Evolutionary conservation across 2,888 invertebrate species (phyloP), one percentile per base, ranked within the genome.

Genomic region (Creontiades dilutus): DNA sequence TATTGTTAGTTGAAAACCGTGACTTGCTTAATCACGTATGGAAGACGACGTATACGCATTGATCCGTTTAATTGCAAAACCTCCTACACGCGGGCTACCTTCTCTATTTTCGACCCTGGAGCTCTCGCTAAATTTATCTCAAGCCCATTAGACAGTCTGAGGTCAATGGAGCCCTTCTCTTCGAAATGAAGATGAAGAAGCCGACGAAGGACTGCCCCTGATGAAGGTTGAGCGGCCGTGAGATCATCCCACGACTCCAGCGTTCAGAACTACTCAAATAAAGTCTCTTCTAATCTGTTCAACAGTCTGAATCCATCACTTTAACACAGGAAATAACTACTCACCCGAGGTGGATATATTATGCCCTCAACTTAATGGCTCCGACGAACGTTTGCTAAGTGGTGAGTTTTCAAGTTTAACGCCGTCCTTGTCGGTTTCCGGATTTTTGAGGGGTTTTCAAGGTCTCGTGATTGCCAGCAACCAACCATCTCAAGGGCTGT

Each of bases 121-220:
- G 12, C 23, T 61, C 61, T 61, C 61, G 19, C 12, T 23, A 23
- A 68, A 68, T 68, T 68, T 27, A 23, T 19, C 12, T 68, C 68
- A 19, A 68, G 23, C 68, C 12, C 57, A 57, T 27, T 68, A 23
- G 19, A 19, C 23, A 23, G 68, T 68, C 23, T 68, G 68, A 68
- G 68, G 68, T 68, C 68, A 68, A 68, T 68, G 68, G 68, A 68
- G 68, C 68, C 68, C 68, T 68, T 68, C 68, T 23, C 68, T 68
- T 68, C 23, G 68, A 23, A 12, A 52, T 52, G 52, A 52, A 52
- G 52, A 23, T 68, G 68, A 68, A 68, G 68, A 68, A 68, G 68
- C 68, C 68, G 27, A 9, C 0, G 68, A 68, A 68, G 68, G 68
- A 68, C 68, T 68, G 23, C 68, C 11, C 23, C 68, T 11, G n/a